phyloP scores from a whole-genome alignment of 2,113 vertebrate genomes.

The Suricata suricatta region DNA sequence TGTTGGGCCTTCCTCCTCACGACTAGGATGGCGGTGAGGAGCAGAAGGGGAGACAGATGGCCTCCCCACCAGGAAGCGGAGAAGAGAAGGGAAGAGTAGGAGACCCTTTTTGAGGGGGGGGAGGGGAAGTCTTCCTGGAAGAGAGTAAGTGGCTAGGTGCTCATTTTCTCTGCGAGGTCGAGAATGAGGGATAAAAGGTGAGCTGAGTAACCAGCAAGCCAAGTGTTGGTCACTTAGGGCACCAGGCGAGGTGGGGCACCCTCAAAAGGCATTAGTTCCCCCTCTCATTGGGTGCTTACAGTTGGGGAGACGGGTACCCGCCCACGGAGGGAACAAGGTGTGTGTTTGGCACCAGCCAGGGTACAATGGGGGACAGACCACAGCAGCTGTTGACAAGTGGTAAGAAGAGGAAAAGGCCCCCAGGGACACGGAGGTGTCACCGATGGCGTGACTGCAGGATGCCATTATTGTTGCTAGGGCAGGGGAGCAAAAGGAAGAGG shows the following conservation, averaged over 20 bases:
- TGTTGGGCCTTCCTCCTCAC: not conserved
- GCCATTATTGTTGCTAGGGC: not conserved
- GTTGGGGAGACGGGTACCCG: not conserved
- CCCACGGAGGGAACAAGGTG: not conserved
- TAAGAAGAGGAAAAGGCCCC: not conserved
- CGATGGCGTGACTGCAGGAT: not conserved
- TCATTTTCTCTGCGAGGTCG: not conserved
- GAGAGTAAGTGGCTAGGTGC: not conserved
- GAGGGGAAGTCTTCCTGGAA: not conserved
- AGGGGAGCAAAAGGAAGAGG: not conserved
- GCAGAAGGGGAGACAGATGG: slow-evolving; percentile 32
- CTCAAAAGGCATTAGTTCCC: not conserved
- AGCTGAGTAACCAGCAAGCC: not conserved
- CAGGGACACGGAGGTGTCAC: not conserved
- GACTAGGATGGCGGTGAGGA: not conserved
- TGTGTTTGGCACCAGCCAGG: not conserved
- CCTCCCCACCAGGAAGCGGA: not conserved
- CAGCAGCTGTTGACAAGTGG: not conserved
- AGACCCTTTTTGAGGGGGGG: not conserved
- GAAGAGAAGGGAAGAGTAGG: not conserved
- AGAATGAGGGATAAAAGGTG: not conserved
- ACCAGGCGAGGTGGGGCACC: not conserved
- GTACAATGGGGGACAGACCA: not conserved
- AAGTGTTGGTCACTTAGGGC: not conserved
- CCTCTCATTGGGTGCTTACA: not conserved